phyloP scores from a whole-genome alignment of 2,797 vertebrate genomes.

The Anguilla megastoma region DNA sequence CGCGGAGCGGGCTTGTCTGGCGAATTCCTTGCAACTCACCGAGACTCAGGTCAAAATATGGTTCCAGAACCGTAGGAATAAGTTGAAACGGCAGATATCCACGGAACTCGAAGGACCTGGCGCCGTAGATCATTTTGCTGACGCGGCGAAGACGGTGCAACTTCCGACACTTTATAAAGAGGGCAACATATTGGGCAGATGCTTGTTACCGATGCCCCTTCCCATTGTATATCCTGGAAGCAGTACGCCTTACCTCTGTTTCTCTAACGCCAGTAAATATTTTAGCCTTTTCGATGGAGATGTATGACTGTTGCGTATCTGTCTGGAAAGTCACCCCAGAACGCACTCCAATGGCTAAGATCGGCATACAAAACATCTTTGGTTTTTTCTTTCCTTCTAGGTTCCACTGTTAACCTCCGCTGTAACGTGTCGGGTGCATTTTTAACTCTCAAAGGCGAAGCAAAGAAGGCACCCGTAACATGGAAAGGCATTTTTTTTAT shows the following conservation, averaged over 20 bases:
- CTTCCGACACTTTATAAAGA: constrained; percentile 82
- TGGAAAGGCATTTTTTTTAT: constrained; percentile 31
- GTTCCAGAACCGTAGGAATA: constrained; percentile 85
- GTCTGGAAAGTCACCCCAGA: constrained; percentile 22
- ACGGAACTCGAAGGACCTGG: constrained; percentile 74
- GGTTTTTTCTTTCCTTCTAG: constrained; percentile 14
- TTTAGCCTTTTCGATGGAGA: constrained; percentile 83
- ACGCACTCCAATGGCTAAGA: constrained; percentile 5
- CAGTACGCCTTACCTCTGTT: constrained; percentile 82
- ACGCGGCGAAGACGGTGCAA: constrained; percentile 69
- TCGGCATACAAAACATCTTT: constrained; percentile 47
- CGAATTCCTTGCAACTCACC: constrained; percentile 80
- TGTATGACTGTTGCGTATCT: constrained; percentile 64
- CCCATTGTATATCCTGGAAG: constrained; percentile 80
- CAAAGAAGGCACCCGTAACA: constrained; percentile 57
- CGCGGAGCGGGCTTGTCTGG: constrained; percentile 84
- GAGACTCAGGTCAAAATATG: constrained; percentile 82
- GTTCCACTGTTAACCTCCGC: constrained; percentile 13
- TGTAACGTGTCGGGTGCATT: constrained; percentile 18
- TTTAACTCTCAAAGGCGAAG: constrained; percentile 32
- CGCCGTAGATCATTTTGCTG: constrained; percentile 61
- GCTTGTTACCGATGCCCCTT: constrained; percentile 80
- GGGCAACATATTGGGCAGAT: constrained; percentile 76
- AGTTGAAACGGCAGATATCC: constrained; percentile 79
- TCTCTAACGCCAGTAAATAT: constrained; percentile 81